Evolutionary conservation across 1,140 invertebrate species (phyloP).

Genomic region (Globodera ellingtonae): DNA sequence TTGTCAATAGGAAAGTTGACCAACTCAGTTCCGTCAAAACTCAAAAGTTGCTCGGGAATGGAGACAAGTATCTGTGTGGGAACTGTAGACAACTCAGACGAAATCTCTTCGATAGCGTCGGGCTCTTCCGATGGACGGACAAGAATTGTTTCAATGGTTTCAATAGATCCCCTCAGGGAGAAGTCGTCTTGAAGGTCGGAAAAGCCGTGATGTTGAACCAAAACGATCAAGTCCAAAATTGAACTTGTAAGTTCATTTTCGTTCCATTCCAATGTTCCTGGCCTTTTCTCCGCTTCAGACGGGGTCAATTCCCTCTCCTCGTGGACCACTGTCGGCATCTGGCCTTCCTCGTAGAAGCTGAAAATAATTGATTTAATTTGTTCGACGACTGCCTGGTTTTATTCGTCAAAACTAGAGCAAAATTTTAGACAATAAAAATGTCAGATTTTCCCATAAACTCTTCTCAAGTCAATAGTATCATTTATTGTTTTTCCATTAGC

Average conservation of each 20-base stretch:
- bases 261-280: conserved; percentile 6
- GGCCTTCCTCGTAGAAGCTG: conserved; percentile 2
- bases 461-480: too few species aligned
- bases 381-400: too few species aligned
- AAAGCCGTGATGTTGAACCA: conserved; percentile 12
- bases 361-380: neutral
- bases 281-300: conserved; percentile 6
- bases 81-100: neutral
- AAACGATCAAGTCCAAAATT: neutral
- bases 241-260: neutral
- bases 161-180: conserved; percentile 5
- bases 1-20: conserved; percentile 22
- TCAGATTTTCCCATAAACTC: too few species aligned
- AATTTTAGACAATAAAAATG: too few species aligned
- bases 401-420: too few species aligned
- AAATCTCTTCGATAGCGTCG: neutral
- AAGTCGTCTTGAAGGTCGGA: conserved; percentile 12
- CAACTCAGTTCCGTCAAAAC: neutral
- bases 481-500: neutral
- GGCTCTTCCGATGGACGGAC: neutral
- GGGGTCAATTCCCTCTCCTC: neutral
- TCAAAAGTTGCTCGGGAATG: neutral
- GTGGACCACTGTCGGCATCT: neutral
- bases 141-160: conserved; percentile 7
- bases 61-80: neutral